A percentile compares a stretch with the other conserved stretches of the same genome.
Evolutionary conservation across 2,113 vertebrate species (phyloP).

Genomic region (Ptyas mucosa): DNA sequence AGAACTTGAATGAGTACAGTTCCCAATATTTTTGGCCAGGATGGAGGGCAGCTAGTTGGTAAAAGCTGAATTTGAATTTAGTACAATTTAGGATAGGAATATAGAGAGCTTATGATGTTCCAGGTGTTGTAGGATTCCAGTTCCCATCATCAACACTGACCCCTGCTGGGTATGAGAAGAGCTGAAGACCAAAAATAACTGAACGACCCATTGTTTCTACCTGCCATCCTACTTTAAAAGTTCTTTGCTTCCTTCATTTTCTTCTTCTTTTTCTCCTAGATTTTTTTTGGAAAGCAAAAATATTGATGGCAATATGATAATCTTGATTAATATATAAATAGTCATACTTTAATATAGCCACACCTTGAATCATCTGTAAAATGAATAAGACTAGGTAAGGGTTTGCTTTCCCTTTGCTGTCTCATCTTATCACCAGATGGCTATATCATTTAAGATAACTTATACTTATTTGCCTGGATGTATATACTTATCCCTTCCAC

Average conservation of each 20-base stretch:
- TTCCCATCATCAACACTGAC: background rate
- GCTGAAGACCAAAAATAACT: background rate
- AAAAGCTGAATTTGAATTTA: background rate
- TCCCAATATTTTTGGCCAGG: background rate
- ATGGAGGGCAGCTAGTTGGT: background rate
- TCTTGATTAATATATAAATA: background rate
- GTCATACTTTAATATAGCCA: background rate
- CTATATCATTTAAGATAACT: constrained; percentile 14
- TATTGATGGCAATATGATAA: background rate
- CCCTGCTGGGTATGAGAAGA: background rate
- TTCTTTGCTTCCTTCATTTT: background rate
- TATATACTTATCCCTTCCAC: background rate
- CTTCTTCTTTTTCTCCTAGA: background rate
- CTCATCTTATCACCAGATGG: background rate
- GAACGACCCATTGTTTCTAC: background rate
- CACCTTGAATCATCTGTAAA: background rate
- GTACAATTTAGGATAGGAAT: too few relatives aligned
- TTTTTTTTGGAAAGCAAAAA: background rate
- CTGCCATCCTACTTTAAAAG: background rate
- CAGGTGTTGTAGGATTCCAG: background rate
- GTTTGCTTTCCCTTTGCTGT: background rate
- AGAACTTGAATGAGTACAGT: background rate
- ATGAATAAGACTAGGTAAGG: background rate
- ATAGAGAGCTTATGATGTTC: background rate
- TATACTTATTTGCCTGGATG: constrained; percentile 7